Evolutionary conservation across 2,888 invertebrate species (phyloP).

Genomic region (Drosophila nr. medialis): DNA sequence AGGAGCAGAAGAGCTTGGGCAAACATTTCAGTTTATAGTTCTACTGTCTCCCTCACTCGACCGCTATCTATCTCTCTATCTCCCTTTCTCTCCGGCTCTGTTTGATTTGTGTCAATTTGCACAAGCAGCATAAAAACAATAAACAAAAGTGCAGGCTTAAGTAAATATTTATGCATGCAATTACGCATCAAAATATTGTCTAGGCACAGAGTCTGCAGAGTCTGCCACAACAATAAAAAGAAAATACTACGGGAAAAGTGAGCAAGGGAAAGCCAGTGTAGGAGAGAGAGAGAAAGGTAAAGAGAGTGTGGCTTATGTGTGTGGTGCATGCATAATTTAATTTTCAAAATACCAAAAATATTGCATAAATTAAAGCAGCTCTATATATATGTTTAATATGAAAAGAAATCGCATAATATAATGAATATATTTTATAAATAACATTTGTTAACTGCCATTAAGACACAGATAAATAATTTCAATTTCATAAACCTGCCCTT

Average conservation of each 20-base stretch:
- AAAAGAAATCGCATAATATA: not conserved
- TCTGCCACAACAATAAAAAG: conserved; percentile 6
- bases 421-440: not conserved
- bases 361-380: not conserved
- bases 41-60: conserved; percentile 7
- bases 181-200: conserved; percentile 56
- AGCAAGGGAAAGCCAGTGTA: conserved; percentile 11
- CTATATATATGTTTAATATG: not conserved
- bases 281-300: too few species aligned
- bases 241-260: conserved; percentile 9
- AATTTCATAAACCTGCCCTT: not conserved
- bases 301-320: conserved; percentile 2
- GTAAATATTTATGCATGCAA: conserved; percentile 67
- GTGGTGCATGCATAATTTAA: conserved; percentile 42
- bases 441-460: not conserved
- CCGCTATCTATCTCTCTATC: conserved; percentile 1
- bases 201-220: conserved; percentile 12
- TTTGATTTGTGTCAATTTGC: conserved; percentile 63
- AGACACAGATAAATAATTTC: not conserved
- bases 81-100: not conserved
- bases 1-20: conserved; percentile 30
- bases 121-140: conserved; percentile 37
- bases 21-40: conserved; percentile 39
- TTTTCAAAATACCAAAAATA: conserved; percentile 5
- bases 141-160: conserved; percentile 65